Evolutionary conservation across 2,888 invertebrate species (phyloP).

Genomic region (Pilophorus perplexus): DNA sequence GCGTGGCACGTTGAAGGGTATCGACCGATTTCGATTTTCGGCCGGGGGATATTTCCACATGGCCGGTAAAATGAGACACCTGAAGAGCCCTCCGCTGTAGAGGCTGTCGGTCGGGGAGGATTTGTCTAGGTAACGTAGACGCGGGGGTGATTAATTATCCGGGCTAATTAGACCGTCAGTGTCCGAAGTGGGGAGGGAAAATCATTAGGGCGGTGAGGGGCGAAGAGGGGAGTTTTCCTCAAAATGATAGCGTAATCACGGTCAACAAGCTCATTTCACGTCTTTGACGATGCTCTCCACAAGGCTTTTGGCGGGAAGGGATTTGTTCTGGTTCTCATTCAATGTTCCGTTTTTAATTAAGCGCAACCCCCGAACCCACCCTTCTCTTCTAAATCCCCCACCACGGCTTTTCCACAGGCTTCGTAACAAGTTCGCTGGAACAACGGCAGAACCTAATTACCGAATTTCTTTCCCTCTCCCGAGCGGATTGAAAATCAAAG

Average conservation of each 20-base stretch:
- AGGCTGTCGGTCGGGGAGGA: too few relatives aligned
- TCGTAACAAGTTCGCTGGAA: background rate
- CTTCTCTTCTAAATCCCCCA: background rate
- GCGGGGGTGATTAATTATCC: conserved; percentile 11
- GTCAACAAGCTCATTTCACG: conserved; percentile 15
- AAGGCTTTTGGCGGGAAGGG: too few relatives aligned
- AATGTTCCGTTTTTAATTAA: conserved; percentile 11
- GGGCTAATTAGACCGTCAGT: conserved; percentile 7
- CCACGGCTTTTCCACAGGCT: background rate
- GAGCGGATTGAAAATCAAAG: too few relatives aligned
- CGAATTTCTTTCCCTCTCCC: background rate
- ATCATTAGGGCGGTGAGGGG: too few relatives aligned
- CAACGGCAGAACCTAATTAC: conserved; percentile 2
- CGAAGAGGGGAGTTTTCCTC: too few relatives aligned
- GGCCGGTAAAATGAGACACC: too few relatives aligned
- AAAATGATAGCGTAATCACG: conserved; percentile 11
- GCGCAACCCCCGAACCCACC: background rate
- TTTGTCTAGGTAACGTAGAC: too few relatives aligned
- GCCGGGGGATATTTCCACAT: too few relatives aligned
- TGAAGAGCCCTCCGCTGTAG: too few relatives aligned
- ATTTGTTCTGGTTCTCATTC: conserved; percentile 11
- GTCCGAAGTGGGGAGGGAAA: conserved; percentile 7
- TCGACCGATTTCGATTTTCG: too few relatives aligned
- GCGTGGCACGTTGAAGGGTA: too few relatives aligned
- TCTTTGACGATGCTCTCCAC: conserved; percentile 13